Conservation (phyloP, 2,113 vertebrate species). For the Pterocles gutturalis region DNA sequence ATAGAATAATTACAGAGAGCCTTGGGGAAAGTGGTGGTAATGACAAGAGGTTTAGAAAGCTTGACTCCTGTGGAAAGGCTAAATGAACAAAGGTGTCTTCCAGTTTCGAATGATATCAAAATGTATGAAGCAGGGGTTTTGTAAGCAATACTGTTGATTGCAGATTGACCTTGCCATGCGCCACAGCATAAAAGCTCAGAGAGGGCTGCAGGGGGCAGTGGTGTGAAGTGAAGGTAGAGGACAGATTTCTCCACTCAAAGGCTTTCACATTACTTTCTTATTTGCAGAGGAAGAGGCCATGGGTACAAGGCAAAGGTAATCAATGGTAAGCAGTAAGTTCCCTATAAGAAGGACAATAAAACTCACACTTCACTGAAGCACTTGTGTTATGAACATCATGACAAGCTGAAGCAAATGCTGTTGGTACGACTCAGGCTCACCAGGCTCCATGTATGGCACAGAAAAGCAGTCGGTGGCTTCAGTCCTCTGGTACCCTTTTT, state of each 20-base stretch:
- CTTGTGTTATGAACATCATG: not conserved
- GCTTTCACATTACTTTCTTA: not conserved
- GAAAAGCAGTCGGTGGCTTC: not conserved
- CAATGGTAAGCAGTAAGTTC: not conserved
- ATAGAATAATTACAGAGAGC: not conserved
- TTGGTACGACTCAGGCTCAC: rapidly evolving
- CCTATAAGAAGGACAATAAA: not conserved
- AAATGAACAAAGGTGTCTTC: not conserved
- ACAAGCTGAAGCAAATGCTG: not conserved
- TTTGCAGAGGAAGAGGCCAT: not conserved
- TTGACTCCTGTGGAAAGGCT: not conserved
- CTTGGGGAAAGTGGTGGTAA: not conserved
- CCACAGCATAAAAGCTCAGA: not conserved
- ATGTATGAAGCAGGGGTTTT: not conserved
- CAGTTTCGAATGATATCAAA: not conserved
- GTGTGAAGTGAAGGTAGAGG: not conserved
- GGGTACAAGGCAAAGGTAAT: not conserved
- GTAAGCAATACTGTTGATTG: not conserved
- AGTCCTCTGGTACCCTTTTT: not conserved
- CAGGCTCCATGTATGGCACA: not conserved
- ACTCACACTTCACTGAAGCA: not conserved
- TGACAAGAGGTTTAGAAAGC: not conserved
- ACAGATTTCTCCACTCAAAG: not conserved
- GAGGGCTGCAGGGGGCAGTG: not conserved
- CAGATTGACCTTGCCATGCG: not conserved